Percentiles rank a stretch among this genome's conserved stretches.
Evolutionary conservation across 2,797 vertebrate genomes (phyloP).

Genomic region (Steatocranus sp.): DNA sequence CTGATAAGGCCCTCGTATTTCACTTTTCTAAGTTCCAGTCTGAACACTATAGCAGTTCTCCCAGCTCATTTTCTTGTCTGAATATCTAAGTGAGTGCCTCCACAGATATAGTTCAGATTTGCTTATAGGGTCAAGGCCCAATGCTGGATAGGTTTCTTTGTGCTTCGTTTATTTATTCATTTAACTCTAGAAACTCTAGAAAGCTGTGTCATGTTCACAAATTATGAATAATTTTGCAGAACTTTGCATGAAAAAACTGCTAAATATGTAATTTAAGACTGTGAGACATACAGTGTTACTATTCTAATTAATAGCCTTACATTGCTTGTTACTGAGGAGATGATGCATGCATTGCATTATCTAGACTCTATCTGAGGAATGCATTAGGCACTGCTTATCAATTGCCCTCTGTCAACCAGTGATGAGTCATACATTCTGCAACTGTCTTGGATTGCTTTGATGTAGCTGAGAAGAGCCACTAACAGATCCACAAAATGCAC

Average conservation of each 20-base stretch:
- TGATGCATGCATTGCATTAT: constrained; percentile 33
- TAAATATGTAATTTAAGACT: neutral
- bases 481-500: neutral
- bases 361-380: neutral
- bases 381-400: neutral
- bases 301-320: neutral
- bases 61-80: neutral
- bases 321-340: neutral
- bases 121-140: constrained; percentile 14
- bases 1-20: neutral
- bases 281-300: neutral
- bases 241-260: neutral
- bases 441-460: neutral
- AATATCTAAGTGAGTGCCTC: constrained; percentile 21
- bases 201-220: neutral
- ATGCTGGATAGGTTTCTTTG: neutral
- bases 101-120: constrained; percentile 4
- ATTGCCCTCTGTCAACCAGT: neutral
- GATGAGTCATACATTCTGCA: neutral
- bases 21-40: neutral
- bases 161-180: neutral
- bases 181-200: neutral
- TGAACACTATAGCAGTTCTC: neutral
- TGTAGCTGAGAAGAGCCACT: neutral
- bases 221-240: constrained; percentile 2